A percentile compares a stretch with the other conserved stretches of the same genome.
Evolutionary conservation across 1,140 invertebrate genomes (phyloP).

Genomic region (Cydia splendana): DNA sequence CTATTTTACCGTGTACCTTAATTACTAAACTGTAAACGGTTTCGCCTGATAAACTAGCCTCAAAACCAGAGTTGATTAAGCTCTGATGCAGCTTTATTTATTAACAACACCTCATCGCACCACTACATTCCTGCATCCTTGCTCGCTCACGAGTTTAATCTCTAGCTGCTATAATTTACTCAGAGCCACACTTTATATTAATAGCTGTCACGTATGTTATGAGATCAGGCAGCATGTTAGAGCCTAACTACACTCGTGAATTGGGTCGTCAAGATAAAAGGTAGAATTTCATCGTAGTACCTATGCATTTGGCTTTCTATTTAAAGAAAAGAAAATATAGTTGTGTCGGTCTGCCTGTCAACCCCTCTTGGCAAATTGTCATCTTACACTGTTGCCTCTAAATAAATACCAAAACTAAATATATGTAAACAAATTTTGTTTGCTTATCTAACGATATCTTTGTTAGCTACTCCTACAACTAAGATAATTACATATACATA

Average conservation of each 20-base stretch:
- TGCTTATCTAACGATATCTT: too few species aligned
- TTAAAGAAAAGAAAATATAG: neutral
- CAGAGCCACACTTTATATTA: constrained; percentile 12
- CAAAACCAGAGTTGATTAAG: constrained; percentile 13
- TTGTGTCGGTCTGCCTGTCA: too few species aligned
- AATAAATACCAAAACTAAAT: too few species aligned
- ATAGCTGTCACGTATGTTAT: constrained; percentile 18
- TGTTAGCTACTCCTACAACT: too few species aligned
- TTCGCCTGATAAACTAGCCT: neutral
- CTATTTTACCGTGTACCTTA: neutral
- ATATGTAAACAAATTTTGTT: too few species aligned
- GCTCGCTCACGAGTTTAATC: constrained; percentile 19
- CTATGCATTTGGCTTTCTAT: neutral
- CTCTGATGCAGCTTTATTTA: neutral
- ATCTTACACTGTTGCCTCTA: too few species aligned
- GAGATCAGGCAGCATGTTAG: constrained; percentile 14
- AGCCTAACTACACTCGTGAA: constrained; percentile 14
- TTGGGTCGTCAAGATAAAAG: constrained; percentile 4
- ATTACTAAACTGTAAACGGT: neutral
- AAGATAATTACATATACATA: too few species aligned
- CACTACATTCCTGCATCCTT: constrained; percentile 17
- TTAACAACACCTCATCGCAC: constrained; percentile 23
- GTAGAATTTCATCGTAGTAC: neutral
- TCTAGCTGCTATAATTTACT: constrained; percentile 28
- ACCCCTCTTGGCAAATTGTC: too few species aligned